These are phyloP conservation scores for Suncus etruscus DNA, from an alignment of 2,113 vertebrate genomes.

Conservation along the genomic window DNA sequence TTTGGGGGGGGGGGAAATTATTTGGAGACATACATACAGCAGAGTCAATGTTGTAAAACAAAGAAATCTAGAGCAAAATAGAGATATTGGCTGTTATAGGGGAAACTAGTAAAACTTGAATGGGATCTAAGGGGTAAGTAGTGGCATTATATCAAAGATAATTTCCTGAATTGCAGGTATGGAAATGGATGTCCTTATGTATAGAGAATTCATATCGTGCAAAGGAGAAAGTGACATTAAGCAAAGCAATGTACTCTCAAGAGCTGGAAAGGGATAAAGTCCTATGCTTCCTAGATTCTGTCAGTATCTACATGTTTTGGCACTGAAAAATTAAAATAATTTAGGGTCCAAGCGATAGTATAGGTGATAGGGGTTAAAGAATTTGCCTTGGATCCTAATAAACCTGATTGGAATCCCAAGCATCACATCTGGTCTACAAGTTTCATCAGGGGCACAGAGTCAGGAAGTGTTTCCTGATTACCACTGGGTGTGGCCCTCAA, in stretches of 20 bases:
- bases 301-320: not conserved
- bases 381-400: no score
- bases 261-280: not conserved
- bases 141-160: not conserved
- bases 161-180: not conserved
- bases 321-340: constrained; percentile 32
- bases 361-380: no score
- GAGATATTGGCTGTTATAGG: not conserved
- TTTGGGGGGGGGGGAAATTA: not conserved
- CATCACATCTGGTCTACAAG: no score
- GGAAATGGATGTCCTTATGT: not conserved
- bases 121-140: not conserved
- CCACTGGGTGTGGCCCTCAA: no score
- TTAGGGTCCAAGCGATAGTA: not conserved
- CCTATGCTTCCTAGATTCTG: not conserved
- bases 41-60: not conserved
- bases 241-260: not conserved
- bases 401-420: no score
- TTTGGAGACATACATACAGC: not conserved
- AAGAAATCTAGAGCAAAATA: not conserved
- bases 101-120: not conserved
- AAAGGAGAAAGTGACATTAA: not conserved
- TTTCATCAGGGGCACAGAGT: no score
- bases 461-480: no score
- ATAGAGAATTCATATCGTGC: not conserved